Base-by-base conservation (phyloP, 2,113 vertebrate genomes). In the Monopterus albus region DNA sequence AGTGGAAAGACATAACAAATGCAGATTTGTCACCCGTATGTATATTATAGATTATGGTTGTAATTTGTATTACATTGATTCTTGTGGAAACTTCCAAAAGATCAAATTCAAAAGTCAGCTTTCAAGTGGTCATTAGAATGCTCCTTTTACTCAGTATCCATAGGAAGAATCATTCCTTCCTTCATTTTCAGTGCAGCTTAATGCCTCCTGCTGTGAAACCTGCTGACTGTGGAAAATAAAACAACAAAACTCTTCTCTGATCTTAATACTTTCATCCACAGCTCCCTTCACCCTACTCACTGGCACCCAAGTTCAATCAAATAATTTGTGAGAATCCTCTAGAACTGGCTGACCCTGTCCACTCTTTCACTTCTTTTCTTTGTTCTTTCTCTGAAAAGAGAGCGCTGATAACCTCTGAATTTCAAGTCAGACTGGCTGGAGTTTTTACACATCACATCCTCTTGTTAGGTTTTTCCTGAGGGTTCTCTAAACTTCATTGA, bases 261-360 rank as follows among this genome's bases (percentile, higher is more conserved):
- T 79, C 57, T 47, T 63, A 79, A 74, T 71, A 58, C 75, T 72
- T 79, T 73, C 42, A 69, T 72, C 62, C 62, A 59, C 23, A 75
- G 38, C 11, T 18, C 53, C 36, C n/a, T 76, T 71, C 55, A 15
- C 46, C 39, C 62, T 12, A 50, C 47, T 58, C 25, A 26, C 50
- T 71, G 59, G 70, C 53, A 81, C 17, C 51, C 51, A 60, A 13
- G 68, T 33, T 58, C 20, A 11, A 56, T n/a, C 46, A 47, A 75
- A 73, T 53, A 55, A 61, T 80, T 50, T 75, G 36, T 53, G 31
- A 57, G 35, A 52, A 70, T 49, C 59, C 28, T 59, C 11, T 20
- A 2, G 4, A 43, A 23, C 53, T 47, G 31, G 29, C 10, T 46
- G 28, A 14, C 45, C 29, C 64, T 56, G 61, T 58, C 12, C 25